Conservation (phyloP, 1,140 invertebrate species). For the Drosophila pallidifrons region DNA sequence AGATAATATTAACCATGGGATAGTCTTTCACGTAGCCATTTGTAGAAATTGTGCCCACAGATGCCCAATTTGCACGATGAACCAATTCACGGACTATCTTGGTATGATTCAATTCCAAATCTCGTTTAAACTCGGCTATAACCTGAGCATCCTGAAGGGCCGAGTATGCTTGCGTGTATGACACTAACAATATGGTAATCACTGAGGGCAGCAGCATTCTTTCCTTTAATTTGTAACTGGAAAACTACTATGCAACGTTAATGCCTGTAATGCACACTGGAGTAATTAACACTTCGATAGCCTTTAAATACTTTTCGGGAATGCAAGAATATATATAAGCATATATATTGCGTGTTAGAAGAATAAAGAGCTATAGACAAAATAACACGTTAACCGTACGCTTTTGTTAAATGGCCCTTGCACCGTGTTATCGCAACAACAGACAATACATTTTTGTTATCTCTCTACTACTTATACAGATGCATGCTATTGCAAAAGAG, state of each 20-base stretch:
- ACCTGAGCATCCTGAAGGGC: constrained; percentile 53
- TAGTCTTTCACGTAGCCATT: constrained; percentile 87
- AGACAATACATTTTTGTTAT: constrained; percentile 15
- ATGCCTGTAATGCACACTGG: background rate
- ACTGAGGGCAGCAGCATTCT: constrained; percentile 41
- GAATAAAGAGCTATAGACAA: constrained; percentile 27
- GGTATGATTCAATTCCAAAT: constrained; percentile 68
- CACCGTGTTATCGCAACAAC: constrained; percentile 24
- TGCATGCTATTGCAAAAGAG: constrained; percentile 9
- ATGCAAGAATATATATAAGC: background rate
- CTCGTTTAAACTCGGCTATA: constrained; percentile 53
- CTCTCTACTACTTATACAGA: constrained; percentile 1
- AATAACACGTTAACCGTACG: background rate
- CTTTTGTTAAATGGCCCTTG: constrained; percentile 1
- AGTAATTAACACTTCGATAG: background rate
- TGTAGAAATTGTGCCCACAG: constrained; percentile 90
- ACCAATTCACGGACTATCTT: constrained; percentile 85
- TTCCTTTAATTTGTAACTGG: constrained; percentile 12
- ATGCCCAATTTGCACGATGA: constrained; percentile 89
- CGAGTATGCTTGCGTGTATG: constrained; percentile 52
- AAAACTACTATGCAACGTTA: background rate
- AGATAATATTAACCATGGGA: constrained; percentile 91
- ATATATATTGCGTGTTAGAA: background rate
- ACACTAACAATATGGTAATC: constrained; percentile 28
- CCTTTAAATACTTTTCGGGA: background rate